phyloP scores from a whole-genome alignment of 1,140 invertebrate species.

The Aphaenogaster rudis region DNA sequence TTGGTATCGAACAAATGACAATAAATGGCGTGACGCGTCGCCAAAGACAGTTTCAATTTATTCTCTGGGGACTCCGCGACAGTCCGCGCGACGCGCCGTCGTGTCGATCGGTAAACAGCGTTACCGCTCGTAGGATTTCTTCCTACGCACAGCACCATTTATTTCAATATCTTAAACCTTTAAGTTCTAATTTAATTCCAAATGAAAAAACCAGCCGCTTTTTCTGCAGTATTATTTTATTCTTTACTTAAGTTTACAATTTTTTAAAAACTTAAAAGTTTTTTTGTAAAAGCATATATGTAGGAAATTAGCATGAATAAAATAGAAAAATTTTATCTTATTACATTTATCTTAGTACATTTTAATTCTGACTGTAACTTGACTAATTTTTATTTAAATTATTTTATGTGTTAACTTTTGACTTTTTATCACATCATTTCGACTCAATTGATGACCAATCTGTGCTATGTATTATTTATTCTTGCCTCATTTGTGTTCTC shows the following conservation, averaged over 20 bases:
- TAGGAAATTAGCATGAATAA: neutral
- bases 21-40: constrained; percentile 81
- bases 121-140: constrained; percentile 30
- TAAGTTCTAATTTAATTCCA: neutral
- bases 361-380: too few relatives aligned
- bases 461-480: too few relatives aligned
- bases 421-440: too few relatives aligned
- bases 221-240: neutral
- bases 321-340: neutral
- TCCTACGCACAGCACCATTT: neutral
- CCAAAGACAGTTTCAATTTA: constrained; percentile 83
- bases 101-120: constrained; percentile 39
- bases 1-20: constrained; percentile 83
- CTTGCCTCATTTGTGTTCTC: too few relatives aligned
- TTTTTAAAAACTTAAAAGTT: neutral
- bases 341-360: too few relatives aligned
- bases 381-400: too few relatives aligned
- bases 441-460: too few relatives aligned
- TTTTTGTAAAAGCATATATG: neutral
- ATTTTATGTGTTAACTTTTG: too few relatives aligned
- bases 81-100: constrained; percentile 34
- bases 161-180: constrained; percentile 1
- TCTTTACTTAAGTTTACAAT: neutral
- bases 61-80: constrained; percentile 70
- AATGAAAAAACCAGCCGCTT: neutral